phyloP scores from a whole-genome alignment of 2,113 vertebrate genomes.

The Corythornis cristatus region DNA sequence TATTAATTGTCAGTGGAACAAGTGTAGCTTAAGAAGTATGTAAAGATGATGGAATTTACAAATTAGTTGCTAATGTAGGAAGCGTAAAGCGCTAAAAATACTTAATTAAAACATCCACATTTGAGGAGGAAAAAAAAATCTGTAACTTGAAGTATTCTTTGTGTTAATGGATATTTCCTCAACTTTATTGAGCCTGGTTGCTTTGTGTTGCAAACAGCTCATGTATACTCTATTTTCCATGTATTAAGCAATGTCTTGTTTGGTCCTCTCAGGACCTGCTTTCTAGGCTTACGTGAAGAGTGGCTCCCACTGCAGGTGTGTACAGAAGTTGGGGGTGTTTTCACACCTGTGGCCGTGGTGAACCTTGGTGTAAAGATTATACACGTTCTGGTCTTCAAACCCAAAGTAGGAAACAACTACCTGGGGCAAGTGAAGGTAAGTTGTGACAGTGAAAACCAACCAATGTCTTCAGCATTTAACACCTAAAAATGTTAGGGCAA shows the following conservation, averaged over 20 bases:
- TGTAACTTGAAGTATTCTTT: background rate
- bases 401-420: background rate
- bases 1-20: background rate
- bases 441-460: background rate
- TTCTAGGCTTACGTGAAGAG: background rate
- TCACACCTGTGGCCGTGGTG: background rate
- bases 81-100: background rate
- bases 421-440: background rate
- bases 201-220: background rate
- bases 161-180: background rate
- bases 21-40: background rate
- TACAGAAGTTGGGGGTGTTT: background rate
- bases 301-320: background rate
- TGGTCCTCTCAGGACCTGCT: background rate
- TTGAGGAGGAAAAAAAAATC: background rate
- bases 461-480: background rate
- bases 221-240: background rate
- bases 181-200: background rate
- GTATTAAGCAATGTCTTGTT: background rate
- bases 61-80: background rate
- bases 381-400: background rate
- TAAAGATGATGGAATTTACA: background rate
- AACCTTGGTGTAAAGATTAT: rapidly evolving
- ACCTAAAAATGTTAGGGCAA: background rate
- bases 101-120: background rate